phyloP scores from a whole-genome alignment of 1,140 invertebrate genomes.

The Microplitis mediator region DNA sequence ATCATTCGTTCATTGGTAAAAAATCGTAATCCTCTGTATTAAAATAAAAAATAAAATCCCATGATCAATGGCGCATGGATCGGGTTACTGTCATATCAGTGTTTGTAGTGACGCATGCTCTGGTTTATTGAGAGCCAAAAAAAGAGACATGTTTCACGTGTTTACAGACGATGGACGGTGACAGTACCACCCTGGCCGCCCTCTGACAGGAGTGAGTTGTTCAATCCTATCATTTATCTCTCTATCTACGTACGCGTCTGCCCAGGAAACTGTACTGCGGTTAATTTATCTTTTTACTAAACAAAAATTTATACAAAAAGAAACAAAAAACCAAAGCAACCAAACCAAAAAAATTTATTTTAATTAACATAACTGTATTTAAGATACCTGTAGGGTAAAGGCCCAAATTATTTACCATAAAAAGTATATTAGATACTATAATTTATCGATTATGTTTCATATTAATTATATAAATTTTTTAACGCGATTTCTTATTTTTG shows the following conservation, averaged over 20 bases:
- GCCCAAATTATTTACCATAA: too few relatives aligned
- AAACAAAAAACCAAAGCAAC: not conserved
- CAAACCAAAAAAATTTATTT: not conserved
- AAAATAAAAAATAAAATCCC: not conserved
- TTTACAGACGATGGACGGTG: slow-evolving; percentile 61
- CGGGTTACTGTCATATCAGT: slow-evolving; percentile 44
- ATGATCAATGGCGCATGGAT: slow-evolving; percentile 51
- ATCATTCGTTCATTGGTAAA: not conserved
- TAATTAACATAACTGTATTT: slow-evolving; percentile 7
- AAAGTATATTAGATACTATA: too few relatives aligned
- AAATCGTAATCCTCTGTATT: not conserved
- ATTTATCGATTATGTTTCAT: too few relatives aligned
- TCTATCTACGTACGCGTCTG: slow-evolving; percentile 12
- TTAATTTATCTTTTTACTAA: slow-evolving; percentile 10
- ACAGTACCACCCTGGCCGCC: slow-evolving; percentile 60
- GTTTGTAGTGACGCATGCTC: slow-evolving; percentile 54
- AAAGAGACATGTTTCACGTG: slow-evolving; percentile 55
- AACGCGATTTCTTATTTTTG: too few relatives aligned
- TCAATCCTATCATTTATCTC: slow-evolving; percentile 33
- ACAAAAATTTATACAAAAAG: not conserved
- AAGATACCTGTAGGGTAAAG: not conserved
- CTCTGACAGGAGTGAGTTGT: slow-evolving; percentile 60
- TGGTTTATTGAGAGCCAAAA: slow-evolving; percentile 42
- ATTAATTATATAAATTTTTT: too few relatives aligned
- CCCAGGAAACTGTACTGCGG: slow-evolving; percentile 13